A percentile compares a stretch with the other conserved stretches of the same genome.
Evolutionary conservation across 1,140 invertebrate species (phyloP).

Genomic region (Cyclina sinensis): DNA sequence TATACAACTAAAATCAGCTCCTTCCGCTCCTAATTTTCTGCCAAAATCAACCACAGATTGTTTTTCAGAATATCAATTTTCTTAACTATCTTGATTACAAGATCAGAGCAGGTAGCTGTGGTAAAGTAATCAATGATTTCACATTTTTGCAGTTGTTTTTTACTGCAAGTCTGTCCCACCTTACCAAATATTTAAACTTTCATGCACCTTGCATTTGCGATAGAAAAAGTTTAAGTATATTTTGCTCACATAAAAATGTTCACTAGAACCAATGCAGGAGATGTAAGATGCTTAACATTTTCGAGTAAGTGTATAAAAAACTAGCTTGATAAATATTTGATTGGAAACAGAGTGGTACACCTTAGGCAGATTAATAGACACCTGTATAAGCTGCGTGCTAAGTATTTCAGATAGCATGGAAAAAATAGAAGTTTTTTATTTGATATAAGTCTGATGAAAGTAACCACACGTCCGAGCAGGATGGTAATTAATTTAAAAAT

Average conservation of each 20-base stretch:
- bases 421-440: background rate
- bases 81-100: background rate
- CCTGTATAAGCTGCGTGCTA: background rate
- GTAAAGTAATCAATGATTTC: background rate
- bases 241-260: too few species aligned
- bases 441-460: background rate
- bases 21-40: background rate
- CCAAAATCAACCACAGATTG: background rate
- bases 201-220: background rate
- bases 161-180: background rate
- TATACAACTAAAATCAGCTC: background rate
- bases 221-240: background rate
- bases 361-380: background rate
- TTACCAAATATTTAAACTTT: too few species aligned
- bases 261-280: background rate
- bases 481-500: background rate
- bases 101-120: background rate
- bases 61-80: background rate
- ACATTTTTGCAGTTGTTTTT: background rate
- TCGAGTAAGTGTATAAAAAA: conserved; percentile 22
- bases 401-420: background rate
- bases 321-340: conserved; percentile 20
- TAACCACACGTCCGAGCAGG: background rate
- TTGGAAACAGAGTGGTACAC: conserved; percentile 10
- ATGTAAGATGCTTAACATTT: background rate